phyloP scores from a whole-genome alignment of 2,113 vertebrate species.

The Chionomys nivalis region DNA sequence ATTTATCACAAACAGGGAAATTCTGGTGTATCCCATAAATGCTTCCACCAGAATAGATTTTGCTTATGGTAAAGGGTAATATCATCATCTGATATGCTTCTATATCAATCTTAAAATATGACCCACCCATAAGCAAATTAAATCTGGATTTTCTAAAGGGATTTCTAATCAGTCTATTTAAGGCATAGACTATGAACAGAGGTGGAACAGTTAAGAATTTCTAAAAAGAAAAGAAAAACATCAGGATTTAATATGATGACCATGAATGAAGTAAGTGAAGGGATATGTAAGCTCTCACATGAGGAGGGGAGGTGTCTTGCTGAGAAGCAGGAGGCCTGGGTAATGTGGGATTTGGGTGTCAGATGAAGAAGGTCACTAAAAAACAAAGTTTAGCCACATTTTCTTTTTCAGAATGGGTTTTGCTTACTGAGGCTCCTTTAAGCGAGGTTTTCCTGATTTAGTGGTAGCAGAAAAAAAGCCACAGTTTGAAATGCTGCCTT shows the following conservation, averaged over 20 bases:
- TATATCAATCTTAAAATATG: neutral
- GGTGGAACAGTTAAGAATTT: neutral
- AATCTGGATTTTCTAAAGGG: slow-evolving; percentile 35
- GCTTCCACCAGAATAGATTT: slow-evolving; percentile 23
- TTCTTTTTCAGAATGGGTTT: too few relatives aligned
- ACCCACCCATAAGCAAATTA: neutral
- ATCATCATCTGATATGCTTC: neutral
- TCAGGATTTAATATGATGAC: neutral
- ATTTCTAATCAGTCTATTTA: neutral
- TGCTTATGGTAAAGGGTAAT: neutral
- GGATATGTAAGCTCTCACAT: neutral
- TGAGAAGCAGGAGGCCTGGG: too few relatives aligned
- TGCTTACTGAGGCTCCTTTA: too few relatives aligned
- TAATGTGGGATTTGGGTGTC: too few relatives aligned
- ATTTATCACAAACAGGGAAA: neutral
- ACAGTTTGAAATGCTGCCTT: too few relatives aligned
- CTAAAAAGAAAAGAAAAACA: neutral
- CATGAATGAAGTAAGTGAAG: neutral
- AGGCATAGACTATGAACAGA: neutral
- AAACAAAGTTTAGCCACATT: too few relatives aligned
- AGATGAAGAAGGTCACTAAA: too few relatives aligned
- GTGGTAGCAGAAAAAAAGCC: too few relatives aligned
- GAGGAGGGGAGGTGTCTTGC: too few relatives aligned
- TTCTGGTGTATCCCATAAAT: neutral
- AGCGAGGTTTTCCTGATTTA: too few relatives aligned